phyloP scores from a whole-genome alignment of 2,888 invertebrate species.

The Lepidochrysops patricia region DNA sequence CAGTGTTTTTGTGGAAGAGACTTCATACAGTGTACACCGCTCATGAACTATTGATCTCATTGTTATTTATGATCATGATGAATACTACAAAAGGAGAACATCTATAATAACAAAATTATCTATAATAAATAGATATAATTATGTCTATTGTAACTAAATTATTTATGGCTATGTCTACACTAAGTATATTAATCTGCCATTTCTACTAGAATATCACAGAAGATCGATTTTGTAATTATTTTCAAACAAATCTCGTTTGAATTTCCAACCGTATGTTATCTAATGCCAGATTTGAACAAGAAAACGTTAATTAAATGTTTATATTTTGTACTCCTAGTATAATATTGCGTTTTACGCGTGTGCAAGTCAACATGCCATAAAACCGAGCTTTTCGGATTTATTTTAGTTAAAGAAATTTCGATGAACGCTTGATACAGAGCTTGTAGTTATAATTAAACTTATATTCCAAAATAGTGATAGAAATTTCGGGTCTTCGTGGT shows the following conservation, averaged over 20 bases:
- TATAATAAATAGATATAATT: too few relatives aligned
- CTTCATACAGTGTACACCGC: conserved; percentile 3
- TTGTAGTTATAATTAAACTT: neutral
- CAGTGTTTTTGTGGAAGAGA: conserved; percentile 10
- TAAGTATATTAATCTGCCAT: too few relatives aligned
- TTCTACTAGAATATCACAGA: too few relatives aligned
- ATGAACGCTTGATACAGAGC: neutral
- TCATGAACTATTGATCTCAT: conserved; percentile 59
- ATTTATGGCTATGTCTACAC: too few relatives aligned
- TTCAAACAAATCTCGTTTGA: too few relatives aligned
- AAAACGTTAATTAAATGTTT: too few relatives aligned
- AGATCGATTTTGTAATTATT: too few relatives aligned
- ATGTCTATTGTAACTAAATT: too few relatives aligned
- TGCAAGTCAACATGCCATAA: conserved; percentile 62
- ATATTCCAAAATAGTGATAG: neutral
- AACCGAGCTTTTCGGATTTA: conserved; percentile 15
- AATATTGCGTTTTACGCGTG: conserved; percentile 31
- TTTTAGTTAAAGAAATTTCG: conserved; percentile 1
- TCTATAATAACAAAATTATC: too few relatives aligned
- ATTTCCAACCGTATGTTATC: too few relatives aligned
- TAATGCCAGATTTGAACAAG: too few relatives aligned
- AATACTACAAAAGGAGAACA: neutral
- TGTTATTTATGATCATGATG: conserved; percentile 48
- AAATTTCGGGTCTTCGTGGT: neutral
- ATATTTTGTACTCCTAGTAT: neutral